These are phyloP conservation scores for Engraulis encrasicolus DNA, from an alignment of 2,113 vertebrate genomes.

Conservation along the genomic window DNA sequence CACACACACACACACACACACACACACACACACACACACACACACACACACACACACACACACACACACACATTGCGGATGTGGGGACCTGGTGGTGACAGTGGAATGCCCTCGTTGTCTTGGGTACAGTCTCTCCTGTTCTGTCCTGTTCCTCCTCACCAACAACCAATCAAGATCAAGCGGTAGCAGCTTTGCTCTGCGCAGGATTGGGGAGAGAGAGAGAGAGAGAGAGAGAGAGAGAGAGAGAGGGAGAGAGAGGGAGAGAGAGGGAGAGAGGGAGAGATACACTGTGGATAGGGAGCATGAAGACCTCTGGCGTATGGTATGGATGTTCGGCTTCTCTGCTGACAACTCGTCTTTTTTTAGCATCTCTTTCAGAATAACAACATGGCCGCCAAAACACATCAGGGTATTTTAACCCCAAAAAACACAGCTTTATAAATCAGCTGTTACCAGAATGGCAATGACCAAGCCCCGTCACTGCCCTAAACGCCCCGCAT, in stretches of 20 bases:
- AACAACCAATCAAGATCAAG: slow-evolving; percentile 75
- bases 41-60: neutral
- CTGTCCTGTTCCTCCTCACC: slow-evolving; percentile 72
- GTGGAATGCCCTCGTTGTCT: slow-evolving; percentile 70
- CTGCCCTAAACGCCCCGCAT: too few species aligned
- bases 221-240: neutral
- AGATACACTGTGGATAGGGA: too few species aligned
- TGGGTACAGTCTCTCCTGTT: slow-evolving; percentile 67
- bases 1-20: slow-evolving; percentile 49
- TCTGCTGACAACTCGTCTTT: too few species aligned
- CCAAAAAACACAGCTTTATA: too few species aligned
- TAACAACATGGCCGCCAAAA: too few species aligned
- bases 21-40: neutral
- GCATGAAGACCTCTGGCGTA: neutral
- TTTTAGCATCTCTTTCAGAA: too few species aligned
- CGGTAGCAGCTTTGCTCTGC: slow-evolving; percentile 27
- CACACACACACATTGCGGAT: slow-evolving; percentile 47
- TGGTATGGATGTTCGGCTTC: neutral
- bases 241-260: neutral
- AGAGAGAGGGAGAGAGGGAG: neutral
- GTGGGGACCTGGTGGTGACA: slow-evolving; percentile 74
- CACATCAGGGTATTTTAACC: too few species aligned
- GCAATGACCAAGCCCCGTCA: too few species aligned
- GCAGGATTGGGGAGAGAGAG: neutral
- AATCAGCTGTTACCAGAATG: too few species aligned